Conservation (phyloP, 2,113 vertebrate genomes). For the Sturnus vulgaris region DNA sequence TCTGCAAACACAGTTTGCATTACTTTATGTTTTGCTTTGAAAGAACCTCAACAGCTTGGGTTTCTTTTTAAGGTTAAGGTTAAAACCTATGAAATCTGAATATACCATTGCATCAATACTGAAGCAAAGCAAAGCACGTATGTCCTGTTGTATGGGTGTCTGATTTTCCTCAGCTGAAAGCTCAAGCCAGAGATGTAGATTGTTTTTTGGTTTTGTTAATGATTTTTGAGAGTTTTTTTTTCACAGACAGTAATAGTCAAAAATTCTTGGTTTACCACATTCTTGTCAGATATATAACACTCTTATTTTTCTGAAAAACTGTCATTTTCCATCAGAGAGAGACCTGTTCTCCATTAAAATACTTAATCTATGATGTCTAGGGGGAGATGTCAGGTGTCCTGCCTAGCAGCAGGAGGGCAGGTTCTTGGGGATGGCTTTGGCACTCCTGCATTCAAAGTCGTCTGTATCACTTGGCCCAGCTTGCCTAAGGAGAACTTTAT, state of each 20-base stretch:
- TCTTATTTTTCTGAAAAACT: background rate
- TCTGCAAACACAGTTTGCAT: conserved; percentile 26
- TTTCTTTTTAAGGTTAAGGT: conserved; percentile 26
- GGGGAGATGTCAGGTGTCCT: background rate
- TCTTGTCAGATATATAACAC: background rate
- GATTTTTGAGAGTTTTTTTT: background rate
- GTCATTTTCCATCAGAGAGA: background rate
- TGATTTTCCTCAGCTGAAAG: background rate
- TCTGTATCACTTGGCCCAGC: accelerated
- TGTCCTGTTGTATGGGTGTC: background rate
- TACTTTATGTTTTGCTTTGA: conserved; percentile 35
- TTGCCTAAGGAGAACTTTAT: background rate
- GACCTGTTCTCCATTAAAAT: background rate
- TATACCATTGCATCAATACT: background rate
- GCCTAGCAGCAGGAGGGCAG: background rate
- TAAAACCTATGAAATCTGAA: conserved; percentile 24
- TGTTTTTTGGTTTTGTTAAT: background rate
- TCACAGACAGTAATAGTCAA: background rate
- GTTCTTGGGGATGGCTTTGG: background rate
- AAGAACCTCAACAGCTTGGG: conserved; percentile 19
- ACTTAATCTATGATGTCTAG: background rate
- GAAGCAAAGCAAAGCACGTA: background rate
- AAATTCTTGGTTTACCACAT: background rate
- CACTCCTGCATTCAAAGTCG: background rate
- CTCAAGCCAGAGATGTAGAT: background rate